Conservation (phyloP, 2,888 invertebrate genomes). For the Ophion slaviceki region DNA sequence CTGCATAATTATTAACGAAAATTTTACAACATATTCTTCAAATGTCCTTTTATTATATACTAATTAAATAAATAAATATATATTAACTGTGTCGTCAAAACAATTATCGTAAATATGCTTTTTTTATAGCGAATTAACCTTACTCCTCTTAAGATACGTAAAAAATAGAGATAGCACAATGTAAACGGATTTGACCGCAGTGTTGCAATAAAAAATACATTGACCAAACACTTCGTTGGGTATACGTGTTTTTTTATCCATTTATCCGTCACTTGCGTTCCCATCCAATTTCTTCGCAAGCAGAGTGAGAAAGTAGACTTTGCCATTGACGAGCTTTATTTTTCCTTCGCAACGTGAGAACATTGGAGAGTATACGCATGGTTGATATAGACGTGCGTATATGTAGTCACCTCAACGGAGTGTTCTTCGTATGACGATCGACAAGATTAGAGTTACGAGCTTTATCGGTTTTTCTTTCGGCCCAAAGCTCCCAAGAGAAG, state of each 20-base stretch:
- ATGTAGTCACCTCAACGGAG: conserved; percentile 10
- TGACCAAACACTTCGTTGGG: background rate
- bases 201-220: background rate
- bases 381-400: background rate
- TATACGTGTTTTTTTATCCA: background rate
- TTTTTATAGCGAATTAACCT: too few relatives aligned
- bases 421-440: conserved; percentile 56
- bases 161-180: background rate
- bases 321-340: background rate
- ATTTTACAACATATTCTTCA: too few relatives aligned
- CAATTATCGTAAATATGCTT: too few relatives aligned
- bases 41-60: too few relatives aligned
- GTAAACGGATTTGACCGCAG: too few relatives aligned
- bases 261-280: background rate
- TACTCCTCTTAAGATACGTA: background rate
- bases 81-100: too few relatives aligned
- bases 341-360: conserved; percentile 7
- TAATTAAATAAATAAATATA: too few relatives aligned
- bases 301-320: conserved; percentile 7
- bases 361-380: background rate
- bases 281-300: background rate
- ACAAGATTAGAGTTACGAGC: conserved; percentile 61
- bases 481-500: conserved; percentile 55
- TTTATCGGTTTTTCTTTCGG: conserved; percentile 61
- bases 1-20: too few relatives aligned